Evolutionary conservation across 2,797 vertebrate species (phyloP).

Genomic region (Odontamblyopus lacepedii): DNA sequence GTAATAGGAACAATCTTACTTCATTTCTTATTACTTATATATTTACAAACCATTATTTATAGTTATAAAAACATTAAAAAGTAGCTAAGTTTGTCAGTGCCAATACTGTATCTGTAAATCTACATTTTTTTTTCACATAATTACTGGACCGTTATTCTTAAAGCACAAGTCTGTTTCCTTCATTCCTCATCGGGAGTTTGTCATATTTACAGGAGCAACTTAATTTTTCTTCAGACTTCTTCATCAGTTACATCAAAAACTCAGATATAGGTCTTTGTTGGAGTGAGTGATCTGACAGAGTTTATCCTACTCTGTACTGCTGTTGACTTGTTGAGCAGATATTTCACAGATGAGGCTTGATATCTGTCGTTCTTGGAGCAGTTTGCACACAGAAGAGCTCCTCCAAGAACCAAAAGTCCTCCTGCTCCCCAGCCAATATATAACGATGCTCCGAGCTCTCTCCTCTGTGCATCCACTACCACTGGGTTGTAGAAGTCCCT

Average conservation of each 20-base stretch:
- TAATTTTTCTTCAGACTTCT: background rate
- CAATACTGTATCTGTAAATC: background rate
- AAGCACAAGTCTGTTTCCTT: background rate
- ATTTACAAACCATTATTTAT: background rate
- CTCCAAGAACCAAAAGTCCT: constrained; percentile 80
- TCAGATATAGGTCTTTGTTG: constrained; percentile 71
- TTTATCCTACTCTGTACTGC: constrained; percentile 19
- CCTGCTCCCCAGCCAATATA: constrained; percentile 90
- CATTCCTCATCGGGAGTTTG: background rate
- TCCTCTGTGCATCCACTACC: constrained; percentile 70
- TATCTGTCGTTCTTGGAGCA: constrained; percentile 58
- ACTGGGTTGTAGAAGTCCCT: constrained; percentile 78
- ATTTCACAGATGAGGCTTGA: constrained; percentile 39
- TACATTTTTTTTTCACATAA: background rate
- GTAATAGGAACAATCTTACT: background rate
- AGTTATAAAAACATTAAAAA: background rate
- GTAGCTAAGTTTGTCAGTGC: background rate
- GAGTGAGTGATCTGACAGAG: constrained; percentile 31
- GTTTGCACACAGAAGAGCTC: constrained; percentile 70
- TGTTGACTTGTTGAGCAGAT: constrained; percentile 47
- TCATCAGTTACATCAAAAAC: background rate
- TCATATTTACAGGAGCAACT: background rate
- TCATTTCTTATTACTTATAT: background rate
- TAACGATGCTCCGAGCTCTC: constrained; percentile 86
- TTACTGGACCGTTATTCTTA: background rate